These are phyloP conservation scores for Heterocephalus glaber DNA, from an alignment of 2,113 vertebrate species.

Conservation along the genomic window DNA sequence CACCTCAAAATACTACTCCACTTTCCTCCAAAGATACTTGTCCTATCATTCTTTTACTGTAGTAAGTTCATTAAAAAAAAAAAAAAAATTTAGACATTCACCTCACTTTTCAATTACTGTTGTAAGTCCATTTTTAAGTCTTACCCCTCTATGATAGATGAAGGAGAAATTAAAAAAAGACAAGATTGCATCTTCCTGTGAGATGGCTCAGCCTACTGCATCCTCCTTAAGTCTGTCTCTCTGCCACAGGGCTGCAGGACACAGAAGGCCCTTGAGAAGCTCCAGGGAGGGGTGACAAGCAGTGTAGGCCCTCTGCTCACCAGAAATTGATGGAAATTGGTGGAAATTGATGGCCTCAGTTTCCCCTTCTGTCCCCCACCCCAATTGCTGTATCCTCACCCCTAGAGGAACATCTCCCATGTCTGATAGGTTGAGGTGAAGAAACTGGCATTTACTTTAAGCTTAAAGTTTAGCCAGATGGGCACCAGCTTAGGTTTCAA, in stretches of 20 bases:
- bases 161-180: background rate
- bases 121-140: background rate
- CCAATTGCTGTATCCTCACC: background rate
- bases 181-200: background rate
- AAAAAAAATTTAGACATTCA: background rate
- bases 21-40: background rate
- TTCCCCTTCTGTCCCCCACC: background rate
- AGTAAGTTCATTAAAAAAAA: background rate
- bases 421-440: constrained; percentile 20
- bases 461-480: constrained; percentile 62
- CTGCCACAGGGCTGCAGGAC: background rate
- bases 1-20: background rate
- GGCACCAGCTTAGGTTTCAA: constrained; percentile 50
- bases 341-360: background rate
- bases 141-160: background rate
- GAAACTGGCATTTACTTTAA: constrained; percentile 68
- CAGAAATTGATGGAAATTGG: background rate
- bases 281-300: background rate
- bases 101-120: background rate
- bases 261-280: background rate
- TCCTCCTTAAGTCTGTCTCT: background rate
- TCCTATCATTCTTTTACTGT: background rate
- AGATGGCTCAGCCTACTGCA: background rate
- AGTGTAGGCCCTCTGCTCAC: background rate
- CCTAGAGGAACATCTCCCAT: background rate